Conservation (phyloP, 2,888 invertebrate genomes). For the Adelognathus sp. region DNA sequence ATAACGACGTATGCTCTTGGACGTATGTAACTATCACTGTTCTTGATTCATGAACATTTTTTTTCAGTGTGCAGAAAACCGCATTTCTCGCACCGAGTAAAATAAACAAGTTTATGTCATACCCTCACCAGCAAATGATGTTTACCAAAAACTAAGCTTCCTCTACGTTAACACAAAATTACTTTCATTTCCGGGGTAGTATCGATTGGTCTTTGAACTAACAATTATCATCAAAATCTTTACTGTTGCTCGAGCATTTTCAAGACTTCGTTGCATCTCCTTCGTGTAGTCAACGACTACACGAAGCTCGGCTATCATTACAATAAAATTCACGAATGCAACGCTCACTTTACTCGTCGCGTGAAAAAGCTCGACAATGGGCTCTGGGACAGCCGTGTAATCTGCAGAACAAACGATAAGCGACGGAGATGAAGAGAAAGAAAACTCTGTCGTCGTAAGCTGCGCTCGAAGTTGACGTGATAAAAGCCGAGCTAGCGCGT, state of each 20-base stretch:
- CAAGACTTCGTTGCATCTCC: background rate
- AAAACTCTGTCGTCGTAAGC: background rate
- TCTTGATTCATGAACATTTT: no score
- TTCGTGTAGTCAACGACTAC: background rate
- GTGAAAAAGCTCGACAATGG: background rate
- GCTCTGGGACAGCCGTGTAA: background rate
- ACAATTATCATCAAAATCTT: no score
- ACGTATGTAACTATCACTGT: no score
- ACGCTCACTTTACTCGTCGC: background rate
- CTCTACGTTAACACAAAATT: no score
- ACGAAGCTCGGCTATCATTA: background rate
- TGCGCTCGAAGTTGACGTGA: background rate
- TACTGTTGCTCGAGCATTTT: background rate
- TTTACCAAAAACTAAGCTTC: no score
- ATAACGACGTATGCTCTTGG: no score
- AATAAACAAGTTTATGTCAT: no score
- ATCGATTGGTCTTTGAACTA: no score
- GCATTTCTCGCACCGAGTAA: no score
- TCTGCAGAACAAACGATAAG: background rate
- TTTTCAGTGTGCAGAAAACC: no score
- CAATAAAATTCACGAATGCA: conserved; percentile 27
- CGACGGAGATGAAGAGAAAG: background rate
- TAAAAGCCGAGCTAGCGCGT: background rate
- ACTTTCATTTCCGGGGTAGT: no score
- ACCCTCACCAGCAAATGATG: no score